These are phyloP conservation scores for Mythimna ferrago DNA, from an alignment of 2,888 invertebrate species.

Conservation along the genomic window DNA sequence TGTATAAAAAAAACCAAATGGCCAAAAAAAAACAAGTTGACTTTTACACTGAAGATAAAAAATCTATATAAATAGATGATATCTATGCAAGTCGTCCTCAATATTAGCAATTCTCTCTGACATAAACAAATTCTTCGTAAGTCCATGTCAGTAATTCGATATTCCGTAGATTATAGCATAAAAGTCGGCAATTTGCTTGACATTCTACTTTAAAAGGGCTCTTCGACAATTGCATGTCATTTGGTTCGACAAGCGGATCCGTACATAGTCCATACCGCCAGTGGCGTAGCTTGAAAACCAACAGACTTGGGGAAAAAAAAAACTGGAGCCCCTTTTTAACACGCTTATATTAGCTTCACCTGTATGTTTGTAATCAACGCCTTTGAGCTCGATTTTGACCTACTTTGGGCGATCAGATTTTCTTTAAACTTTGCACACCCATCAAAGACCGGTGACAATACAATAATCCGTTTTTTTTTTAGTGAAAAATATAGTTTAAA, in stretches of 20 bases:
- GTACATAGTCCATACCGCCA: slow-evolving; percentile 54
- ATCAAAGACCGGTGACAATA: no score
- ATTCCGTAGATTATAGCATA: slow-evolving; percentile 75
- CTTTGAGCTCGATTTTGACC: no score
- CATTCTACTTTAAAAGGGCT: slow-evolving; percentile 81
- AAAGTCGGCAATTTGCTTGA: slow-evolving; percentile 77
- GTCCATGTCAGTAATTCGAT: slow-evolving; percentile 59
- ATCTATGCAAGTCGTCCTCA: slow-evolving; percentile 1
- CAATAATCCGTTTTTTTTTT: no score
- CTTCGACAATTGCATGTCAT: slow-evolving; percentile 79
- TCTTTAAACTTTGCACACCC: no score
- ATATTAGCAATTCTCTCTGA: slow-evolving; percentile 15
- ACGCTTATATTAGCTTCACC: no score
- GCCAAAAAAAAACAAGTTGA: slow-evolving; percentile 7
- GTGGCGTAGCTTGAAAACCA: no score
- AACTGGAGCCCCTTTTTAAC: no score
- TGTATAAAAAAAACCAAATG: slow-evolving; percentile 3
- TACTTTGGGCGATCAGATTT: no score
- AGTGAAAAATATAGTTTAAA: no score
- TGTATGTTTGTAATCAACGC: no score
- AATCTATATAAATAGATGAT: slow-evolving; percentile 23
- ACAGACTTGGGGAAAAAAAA: no score
- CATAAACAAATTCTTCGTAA: slow-evolving; percentile 24
- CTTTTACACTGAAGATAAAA: slow-evolving; percentile 4
- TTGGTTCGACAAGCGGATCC: slow-evolving; percentile 64